These are phyloP conservation scores for Halisarca cf. caerulea DNA, from an alignment of 37 sponge, comb jelly and placozoan species.

Conservation along the genomic window DNA sequence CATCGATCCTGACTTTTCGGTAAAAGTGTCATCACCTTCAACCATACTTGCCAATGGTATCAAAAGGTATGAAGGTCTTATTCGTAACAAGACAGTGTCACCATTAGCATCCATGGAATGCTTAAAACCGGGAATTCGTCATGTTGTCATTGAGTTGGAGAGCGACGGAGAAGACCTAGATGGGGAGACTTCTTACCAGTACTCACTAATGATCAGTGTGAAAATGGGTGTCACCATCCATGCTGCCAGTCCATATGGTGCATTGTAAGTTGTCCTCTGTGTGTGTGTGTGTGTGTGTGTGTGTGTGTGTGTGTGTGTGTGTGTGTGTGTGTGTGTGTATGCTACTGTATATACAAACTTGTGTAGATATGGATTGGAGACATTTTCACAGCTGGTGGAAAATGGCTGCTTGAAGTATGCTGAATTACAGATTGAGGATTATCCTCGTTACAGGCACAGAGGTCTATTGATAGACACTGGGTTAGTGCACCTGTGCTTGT, in stretches of 20 bases:
- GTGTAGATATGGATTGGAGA: conserved; percentile 21
- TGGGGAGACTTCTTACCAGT: conserved; percentile 1
- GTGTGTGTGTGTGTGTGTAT: conserved; percentile 4
- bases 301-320: not conserved
- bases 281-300: not conserved
- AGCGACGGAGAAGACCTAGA: conserved; percentile 9
- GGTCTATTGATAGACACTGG: conserved; percentile 13
- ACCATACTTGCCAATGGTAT: not conserved
- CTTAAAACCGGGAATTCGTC: not conserved
- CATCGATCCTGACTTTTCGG: conserved; percentile 17
- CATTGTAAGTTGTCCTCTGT: not conserved
- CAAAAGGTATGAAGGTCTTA: not conserved
- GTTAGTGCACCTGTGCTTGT: not conserved
- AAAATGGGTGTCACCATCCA: not conserved
- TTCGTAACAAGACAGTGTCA: not conserved
- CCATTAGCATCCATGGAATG: not conserved
- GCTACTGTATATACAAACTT: too few relatives aligned
- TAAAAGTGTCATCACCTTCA: not conserved
- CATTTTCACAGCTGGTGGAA: conserved; percentile 9
- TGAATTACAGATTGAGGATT: conserved; percentile 14
- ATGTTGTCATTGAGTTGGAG: not conserved
- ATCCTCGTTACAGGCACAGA: not conserved
- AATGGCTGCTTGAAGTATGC: not conserved
- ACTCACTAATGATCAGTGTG: conserved; percentile 17
- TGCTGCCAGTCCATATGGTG: conserved; percentile 22